Evolutionary conservation across 2,113 vertebrate species (phyloP), one percentile per base, ranked within the genome.

Genomic region (Sarotherodon lohbergeri): DNA sequence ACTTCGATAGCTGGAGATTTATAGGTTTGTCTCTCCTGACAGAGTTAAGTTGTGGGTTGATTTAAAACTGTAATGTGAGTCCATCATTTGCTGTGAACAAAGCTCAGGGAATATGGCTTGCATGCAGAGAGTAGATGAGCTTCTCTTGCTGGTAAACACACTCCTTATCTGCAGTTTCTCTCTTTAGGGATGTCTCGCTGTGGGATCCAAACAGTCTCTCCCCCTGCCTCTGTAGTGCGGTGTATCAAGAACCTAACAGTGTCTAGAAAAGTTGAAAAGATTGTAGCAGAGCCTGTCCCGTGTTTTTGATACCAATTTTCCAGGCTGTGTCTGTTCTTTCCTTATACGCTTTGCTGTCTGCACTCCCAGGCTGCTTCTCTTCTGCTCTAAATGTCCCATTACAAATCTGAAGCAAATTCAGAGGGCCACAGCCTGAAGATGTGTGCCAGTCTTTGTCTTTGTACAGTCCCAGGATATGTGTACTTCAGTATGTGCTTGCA

Each of bases 1-100:
- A 85, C 71, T 32, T 82, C 2, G 54, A 79, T 78, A 61, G 78
- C 46, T 27, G 29, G 34, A 89, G 83, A 91, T 87, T 88, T 86
- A 82, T 59, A 36, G 61, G n/a, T 36, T 12, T 78, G 76, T 66
- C 10, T 90, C 41, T 36, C 13, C 39, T 76, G 80, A 78, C 61
- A 66, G 54, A 71, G 84, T 86, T 56, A 27, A 88, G 61, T 87
- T 73, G 87, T 14, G 80, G 43, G 19, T 48, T 90, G 82, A 82
- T 93, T 94, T 92, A 88, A 91, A 90, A 86, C 89, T 61, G 81
- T 84, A 80, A 79, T 87, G 56, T 76, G 80, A 83, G 88, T 85
- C 88, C 50, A 61, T 89, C 87, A 32, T 83, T 84, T 83, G 66
- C 85, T 73, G 86, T 46, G 61, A 83, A 57, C 32, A 50, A 41